phyloP scores from a whole-genome alignment of 2,113 vertebrate species.

The Galbula dea region DNA sequence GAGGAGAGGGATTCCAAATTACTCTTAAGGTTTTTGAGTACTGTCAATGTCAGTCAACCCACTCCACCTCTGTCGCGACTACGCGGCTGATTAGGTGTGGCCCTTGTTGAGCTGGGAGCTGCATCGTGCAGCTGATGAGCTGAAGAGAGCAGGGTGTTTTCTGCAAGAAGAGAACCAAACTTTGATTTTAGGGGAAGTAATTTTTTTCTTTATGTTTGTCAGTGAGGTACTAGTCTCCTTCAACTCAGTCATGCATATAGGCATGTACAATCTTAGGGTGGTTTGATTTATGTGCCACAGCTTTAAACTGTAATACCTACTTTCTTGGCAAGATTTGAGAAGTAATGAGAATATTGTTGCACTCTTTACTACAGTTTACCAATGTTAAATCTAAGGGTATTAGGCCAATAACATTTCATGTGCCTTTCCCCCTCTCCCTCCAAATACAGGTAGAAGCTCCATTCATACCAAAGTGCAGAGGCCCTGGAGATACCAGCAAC shows the following conservation, averaged over 20 bases:
- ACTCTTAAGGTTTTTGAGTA: not conserved
- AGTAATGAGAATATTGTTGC: not conserved
- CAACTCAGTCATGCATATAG: not conserved
- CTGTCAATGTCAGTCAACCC: not conserved
- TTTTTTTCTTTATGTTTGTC: not conserved
- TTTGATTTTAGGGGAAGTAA: not conserved
- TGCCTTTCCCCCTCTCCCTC: not conserved
- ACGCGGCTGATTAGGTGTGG: accelerated
- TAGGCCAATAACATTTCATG: not conserved
- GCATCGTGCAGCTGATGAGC: not conserved
- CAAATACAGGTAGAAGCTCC: slow-evolving; percentile 90
- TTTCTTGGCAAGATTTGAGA: not conserved
- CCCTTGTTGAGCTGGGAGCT: not conserved
- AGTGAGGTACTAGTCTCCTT: not conserved
- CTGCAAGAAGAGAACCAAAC: not conserved
- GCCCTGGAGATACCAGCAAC: slow-evolving; percentile 98
- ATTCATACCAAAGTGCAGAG: slow-evolving; percentile 99
- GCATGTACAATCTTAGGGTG: not conserved
- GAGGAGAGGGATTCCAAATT: not conserved
- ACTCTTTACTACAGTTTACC: not conserved
- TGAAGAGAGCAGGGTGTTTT: not conserved
- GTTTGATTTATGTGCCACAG: not conserved
- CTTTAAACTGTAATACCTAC: not conserved
- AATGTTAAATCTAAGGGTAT: not conserved
- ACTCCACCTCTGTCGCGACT: not conserved